Evolutionary conservation across 2,113 vertebrate genomes (phyloP).

Genomic region (Ammodytes dubius): DNA sequence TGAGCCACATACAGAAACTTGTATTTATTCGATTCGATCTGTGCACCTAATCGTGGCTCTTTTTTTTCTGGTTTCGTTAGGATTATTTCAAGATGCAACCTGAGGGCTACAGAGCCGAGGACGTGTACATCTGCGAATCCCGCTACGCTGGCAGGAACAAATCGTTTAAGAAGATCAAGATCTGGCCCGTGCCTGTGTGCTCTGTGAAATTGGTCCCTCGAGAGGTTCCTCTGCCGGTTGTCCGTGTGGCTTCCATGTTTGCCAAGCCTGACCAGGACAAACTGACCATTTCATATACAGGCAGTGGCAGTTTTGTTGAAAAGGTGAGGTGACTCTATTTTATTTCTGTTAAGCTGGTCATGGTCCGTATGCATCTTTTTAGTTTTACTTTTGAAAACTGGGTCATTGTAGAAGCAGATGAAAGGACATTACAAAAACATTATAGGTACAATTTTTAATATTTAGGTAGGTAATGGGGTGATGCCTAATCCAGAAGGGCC

Average conservation of each 20-base stretch:
- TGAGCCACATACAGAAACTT: background rate
- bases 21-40: background rate
- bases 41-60: background rate
- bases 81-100: conserved; percentile 98
- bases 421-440: background rate
- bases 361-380: background rate
- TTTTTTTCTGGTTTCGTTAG: conserved; percentile 69
- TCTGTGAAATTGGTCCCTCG: conserved; percentile 89
- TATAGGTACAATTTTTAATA: background rate
- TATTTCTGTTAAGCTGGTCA: background rate
- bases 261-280: conserved; percentile 93
- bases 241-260: conserved; percentile 96
- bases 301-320: conserved; percentile 78
- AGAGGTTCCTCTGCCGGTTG: conserved; percentile 92
- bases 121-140: conserved; percentile 96
- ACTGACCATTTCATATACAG: conserved; percentile 83
- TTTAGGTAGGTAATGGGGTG: background rate
- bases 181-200: conserved; percentile 94
- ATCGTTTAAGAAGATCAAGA: conserved; percentile 97
- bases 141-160: conserved; percentile 94
- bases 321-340: conserved; percentile 75
- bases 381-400: background rate
- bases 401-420: background rate
- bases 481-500: conserved; percentile 8
- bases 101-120: conserved; percentile 91